Conservation (phyloP, 2,888 invertebrate genomes). For the Rhagonycha fulva region DNA sequence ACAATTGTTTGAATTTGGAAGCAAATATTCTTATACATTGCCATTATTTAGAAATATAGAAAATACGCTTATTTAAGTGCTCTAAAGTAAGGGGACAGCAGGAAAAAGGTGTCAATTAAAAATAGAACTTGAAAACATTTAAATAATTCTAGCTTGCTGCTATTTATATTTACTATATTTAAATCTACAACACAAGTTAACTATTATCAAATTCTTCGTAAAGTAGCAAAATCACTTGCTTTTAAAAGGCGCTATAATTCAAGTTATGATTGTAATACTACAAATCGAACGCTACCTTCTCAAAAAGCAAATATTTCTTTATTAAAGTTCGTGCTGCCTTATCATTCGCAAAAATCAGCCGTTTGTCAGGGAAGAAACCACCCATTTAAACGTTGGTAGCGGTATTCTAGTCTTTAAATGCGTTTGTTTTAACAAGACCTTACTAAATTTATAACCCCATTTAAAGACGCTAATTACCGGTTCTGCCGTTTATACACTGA, state of each 20-base stretch:
- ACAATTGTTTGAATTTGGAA: neutral
- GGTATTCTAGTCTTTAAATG: constrained; percentile 18
- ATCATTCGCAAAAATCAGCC: constrained; percentile 30
- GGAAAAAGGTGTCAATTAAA: constrained; percentile 17
- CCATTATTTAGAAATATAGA: neutral
- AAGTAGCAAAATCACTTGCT: constrained; percentile 13
- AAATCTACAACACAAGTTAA: neutral
- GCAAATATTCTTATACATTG: neutral
- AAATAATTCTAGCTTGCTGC: constrained; percentile 1
- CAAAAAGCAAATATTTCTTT: constrained; percentile 29
- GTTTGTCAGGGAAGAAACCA: constrained; percentile 21
- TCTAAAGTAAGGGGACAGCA: neutral
- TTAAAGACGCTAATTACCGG: constrained; percentile 19
- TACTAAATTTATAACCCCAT: constrained; percentile 18
- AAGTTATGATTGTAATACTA: constrained; percentile 21
- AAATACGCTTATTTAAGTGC: neutral
- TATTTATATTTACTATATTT: constrained; percentile 3
- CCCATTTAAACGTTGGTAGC: constrained; percentile 14
- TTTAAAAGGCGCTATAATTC: constrained; percentile 14
- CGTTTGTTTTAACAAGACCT: constrained; percentile 12
- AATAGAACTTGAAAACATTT: constrained; percentile 5
- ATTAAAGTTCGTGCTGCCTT: constrained; percentile 23
- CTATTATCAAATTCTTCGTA: neutral
- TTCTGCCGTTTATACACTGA: constrained; percentile 21
- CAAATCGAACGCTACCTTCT: constrained; percentile 14